phyloP scores from a whole-genome alignment of 2,113 vertebrate species.

The Rhipidura dahli region DNA sequence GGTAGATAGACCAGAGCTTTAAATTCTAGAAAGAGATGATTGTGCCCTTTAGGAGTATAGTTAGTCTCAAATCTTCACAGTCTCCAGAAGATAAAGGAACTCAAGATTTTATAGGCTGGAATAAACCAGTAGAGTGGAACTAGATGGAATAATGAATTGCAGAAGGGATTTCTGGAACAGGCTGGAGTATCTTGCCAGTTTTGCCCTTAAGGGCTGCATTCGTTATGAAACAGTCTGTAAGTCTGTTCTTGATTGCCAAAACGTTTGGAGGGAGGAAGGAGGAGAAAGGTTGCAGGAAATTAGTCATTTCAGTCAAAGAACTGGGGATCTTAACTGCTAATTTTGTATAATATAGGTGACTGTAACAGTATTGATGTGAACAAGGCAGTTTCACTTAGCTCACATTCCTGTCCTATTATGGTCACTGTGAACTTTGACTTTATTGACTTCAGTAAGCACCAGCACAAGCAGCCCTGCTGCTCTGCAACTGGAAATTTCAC shows the following conservation, averaged over 20 bases:
- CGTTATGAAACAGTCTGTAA: not conserved
- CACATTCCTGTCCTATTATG: not conserved
- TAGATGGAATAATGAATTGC: constrained; percentile 5
- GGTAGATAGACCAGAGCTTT: not conserved
- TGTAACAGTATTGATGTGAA: not conserved
- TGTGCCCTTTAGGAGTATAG: not conserved
- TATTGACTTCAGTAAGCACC: not conserved
- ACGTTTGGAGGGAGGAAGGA: not conserved
- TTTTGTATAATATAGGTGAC: not conserved
- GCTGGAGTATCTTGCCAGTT: not conserved
- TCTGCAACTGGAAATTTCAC: not conserved
- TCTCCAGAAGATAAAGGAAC: not conserved
- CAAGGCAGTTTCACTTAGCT: not conserved
- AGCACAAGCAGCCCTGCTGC: not conserved
- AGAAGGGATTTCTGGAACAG: constrained; percentile 33
- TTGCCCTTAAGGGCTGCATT: constrained; percentile 2
- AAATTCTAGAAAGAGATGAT: not conserved
- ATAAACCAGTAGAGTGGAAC: not conserved
- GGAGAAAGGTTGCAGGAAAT: constrained; percentile 48
- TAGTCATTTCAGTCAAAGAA: constrained; percentile 1
- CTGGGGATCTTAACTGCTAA: not conserved
- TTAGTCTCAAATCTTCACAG: not conserved
- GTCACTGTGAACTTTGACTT: not conserved
- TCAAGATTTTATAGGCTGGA: not conserved
- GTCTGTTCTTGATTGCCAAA: constrained; percentile 11